Evolutionary conservation across 2,113 vertebrate species (phyloP).

Genomic region (Dipodomys stephensi): DNA sequence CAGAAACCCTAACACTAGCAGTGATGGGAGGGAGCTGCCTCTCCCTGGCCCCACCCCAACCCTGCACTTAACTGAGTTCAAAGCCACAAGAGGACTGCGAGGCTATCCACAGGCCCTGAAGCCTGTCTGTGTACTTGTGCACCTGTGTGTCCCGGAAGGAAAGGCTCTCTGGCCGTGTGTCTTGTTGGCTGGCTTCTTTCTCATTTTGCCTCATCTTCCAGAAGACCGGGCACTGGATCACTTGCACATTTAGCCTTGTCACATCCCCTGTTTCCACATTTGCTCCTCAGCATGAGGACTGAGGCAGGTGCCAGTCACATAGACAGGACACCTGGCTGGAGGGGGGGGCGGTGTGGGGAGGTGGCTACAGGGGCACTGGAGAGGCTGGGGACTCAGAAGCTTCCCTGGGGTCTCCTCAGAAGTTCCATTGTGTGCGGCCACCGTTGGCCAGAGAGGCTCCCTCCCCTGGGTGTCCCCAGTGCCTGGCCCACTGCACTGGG

Average conservation of each 20-base stretch:
- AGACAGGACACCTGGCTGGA: not conserved
- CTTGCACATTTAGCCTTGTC: not conserved
- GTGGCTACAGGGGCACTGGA: too few relatives aligned
- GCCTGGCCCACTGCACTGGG: not conserved
- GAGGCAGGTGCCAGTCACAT: accelerated
- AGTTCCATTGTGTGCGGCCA: too few relatives aligned
- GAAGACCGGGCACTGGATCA: not conserved
- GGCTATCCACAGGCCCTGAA: not conserved
- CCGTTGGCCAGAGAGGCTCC: not conserved
- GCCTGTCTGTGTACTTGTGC: too few relatives aligned
- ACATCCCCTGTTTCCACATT: not conserved
- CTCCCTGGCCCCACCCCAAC: not conserved
- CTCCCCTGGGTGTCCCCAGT: not conserved
- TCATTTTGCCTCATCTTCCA: not conserved
- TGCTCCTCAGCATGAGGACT: not conserved
- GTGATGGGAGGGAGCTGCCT: too few relatives aligned
- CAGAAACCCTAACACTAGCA: not conserved
- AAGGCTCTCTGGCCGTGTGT: not conserved
- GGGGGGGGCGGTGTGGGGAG: too few relatives aligned
- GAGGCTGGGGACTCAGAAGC: not conserved
- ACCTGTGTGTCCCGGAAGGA: not conserved
- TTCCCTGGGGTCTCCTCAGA: not conserved
- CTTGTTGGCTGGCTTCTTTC: not conserved
- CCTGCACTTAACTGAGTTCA: not conserved
- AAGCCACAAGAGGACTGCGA: not conserved